Conservation (phyloP, 2,113 vertebrate species). For the Pterophyllum scalare region DNA sequence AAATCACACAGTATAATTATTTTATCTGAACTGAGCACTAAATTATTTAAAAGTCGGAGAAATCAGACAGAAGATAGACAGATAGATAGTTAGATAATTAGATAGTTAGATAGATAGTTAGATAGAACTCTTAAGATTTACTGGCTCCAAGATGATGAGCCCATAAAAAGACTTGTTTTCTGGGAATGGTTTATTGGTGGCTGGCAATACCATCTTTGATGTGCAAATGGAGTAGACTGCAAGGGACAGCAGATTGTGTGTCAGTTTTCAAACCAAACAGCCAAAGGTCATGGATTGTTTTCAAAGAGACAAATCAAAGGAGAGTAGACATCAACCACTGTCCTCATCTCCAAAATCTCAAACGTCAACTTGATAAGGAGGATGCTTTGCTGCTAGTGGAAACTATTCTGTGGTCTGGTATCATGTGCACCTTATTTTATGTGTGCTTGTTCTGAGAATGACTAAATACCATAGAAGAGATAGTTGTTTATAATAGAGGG, state of each 20-base stretch:
- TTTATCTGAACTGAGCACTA: too few species aligned
- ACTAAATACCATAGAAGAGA: neutral
- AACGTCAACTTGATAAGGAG: neutral
- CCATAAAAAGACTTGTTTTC: neutral
- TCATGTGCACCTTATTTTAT: neutral
- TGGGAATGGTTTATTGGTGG: neutral
- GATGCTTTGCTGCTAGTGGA: neutral
- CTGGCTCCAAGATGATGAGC: neutral
- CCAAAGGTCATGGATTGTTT: neutral
- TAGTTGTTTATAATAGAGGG: neutral
- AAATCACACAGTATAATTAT: too few species aligned
- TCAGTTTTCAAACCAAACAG: constrained; percentile 2
- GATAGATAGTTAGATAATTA: too few species aligned
- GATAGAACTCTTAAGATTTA: neutral
- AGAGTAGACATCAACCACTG: neutral
- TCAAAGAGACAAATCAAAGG: neutral
- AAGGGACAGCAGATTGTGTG: neutral
- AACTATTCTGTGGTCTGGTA: neutral
- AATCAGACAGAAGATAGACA: too few species aligned
- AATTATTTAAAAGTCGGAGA: too few species aligned
- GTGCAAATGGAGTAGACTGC: neutral
- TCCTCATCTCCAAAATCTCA: neutral
- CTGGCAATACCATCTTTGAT: neutral
- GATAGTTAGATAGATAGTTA: too few species aligned
- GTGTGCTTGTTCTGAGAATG: neutral